Conservation (phyloP, 2,797 vertebrate genomes). For the Phalanger gymnotis region DNA sequence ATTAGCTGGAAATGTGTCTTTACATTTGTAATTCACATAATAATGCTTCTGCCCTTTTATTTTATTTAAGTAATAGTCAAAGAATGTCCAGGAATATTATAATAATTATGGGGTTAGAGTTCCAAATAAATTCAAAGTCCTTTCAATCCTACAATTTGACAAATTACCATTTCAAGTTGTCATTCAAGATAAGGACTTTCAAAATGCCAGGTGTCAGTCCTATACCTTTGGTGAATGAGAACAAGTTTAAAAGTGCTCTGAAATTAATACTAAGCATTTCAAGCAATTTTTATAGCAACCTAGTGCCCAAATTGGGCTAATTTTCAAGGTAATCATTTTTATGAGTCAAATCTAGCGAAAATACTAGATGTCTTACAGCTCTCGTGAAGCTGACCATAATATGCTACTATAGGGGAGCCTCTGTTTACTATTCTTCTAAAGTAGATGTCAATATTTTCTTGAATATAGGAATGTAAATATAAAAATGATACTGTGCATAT, state of each 20-base stretch:
- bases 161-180: constrained; percentile 18
- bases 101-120: neutral
- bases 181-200: constrained; percentile 5
- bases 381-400: constrained; percentile 5
- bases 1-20: neutral
- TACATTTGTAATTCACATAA: constrained; percentile 5
- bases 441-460: constrained; percentile 13
- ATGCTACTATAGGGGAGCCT: neutral
- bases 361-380: constrained; percentile 38
- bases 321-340: constrained; percentile 56
- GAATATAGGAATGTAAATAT: constrained; percentile 24
- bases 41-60: neutral
- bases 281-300: constrained; percentile 40
- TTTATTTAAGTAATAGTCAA: neutral
- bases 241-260: constrained; percentile 37
- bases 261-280: constrained; percentile 41
- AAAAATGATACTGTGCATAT: neutral
- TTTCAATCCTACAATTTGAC: neutral
- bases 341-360: constrained; percentile 45
- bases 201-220: neutral
- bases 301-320: neutral
- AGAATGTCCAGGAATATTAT: neutral
- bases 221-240: constrained; percentile 6
- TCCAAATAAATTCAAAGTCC: constrained; percentile 3
- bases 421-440: neutral